phyloP scores from a whole-genome alignment of 1,140 invertebrate genomes.

The Adoxophyes honmai region DNA sequence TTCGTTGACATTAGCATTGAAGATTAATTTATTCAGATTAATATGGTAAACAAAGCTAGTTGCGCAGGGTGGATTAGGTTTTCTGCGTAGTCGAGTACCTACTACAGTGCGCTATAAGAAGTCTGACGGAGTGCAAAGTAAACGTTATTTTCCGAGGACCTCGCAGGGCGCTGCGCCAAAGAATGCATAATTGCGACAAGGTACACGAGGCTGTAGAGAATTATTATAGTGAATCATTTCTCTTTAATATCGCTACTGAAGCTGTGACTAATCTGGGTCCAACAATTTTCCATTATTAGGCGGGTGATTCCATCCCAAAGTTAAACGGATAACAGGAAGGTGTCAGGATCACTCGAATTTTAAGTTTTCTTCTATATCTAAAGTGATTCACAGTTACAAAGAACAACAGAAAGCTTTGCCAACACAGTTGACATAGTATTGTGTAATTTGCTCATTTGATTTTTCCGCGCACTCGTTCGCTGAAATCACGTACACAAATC shows the following conservation, averaged over 20 bases:
- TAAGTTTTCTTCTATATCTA: no score
- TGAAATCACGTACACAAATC: no score
- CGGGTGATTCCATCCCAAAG: no score
- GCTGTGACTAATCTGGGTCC: background rate
- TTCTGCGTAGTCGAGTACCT: background rate
- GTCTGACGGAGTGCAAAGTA: constrained; percentile 39
- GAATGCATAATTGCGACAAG: constrained; percentile 40
- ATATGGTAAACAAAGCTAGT: background rate
- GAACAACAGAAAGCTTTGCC: no score
- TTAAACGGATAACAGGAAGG: no score
- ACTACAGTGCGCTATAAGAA: constrained; percentile 18
- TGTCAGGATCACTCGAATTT: no score
- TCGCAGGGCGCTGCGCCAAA: constrained; percentile 47
- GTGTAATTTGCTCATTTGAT: no score
- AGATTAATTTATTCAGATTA: background rate
- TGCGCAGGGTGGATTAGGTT: no score
- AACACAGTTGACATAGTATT: no score
- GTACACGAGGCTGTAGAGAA: constrained; percentile 33
- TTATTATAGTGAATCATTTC: constrained; percentile 16
- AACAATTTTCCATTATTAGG: background rate
- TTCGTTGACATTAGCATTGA: background rate
- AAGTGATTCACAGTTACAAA: no score
- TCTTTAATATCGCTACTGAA: background rate
- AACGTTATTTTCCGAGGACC: constrained; percentile 39
- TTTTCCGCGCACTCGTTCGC: no score